These are phyloP conservation scores for Tyria jacobaeae DNA, from an alignment of 2,888 invertebrate genomes.

Conservation along the genomic window DNA sequence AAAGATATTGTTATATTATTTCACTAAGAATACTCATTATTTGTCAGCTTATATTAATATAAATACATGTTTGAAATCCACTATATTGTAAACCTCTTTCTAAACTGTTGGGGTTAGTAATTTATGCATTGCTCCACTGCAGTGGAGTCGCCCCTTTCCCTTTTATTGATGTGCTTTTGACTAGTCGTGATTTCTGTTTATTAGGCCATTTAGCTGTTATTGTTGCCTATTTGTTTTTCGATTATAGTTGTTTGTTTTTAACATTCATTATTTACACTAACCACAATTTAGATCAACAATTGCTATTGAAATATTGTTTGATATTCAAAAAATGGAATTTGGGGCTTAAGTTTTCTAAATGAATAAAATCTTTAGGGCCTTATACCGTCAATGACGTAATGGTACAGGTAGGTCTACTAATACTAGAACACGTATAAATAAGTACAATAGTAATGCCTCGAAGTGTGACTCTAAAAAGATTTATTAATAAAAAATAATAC, in stretches of 20 bases:
- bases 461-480: too few species aligned
- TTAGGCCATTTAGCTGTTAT: constrained; percentile 76
- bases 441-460: too few species aligned
- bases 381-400: too few species aligned
- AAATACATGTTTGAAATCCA: constrained; percentile 43
- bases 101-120: constrained; percentile 59
- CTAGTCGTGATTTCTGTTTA: constrained; percentile 82
- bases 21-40: too few species aligned
- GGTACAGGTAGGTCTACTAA: too few species aligned
- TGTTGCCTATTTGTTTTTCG: constrained; percentile 60
- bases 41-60: not conserved
- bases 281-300: not conserved
- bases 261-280: constrained; percentile 26
- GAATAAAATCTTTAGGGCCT: too few species aligned
- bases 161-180: constrained; percentile 83
- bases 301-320: not conserved
- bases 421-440: too few species aligned
- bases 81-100: constrained; percentile 43
- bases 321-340: too few species aligned
- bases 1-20: too few species aligned
- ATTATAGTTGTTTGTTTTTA: constrained; percentile 44
- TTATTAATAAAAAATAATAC: too few species aligned
- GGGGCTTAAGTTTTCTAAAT: too few species aligned
- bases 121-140: constrained; percentile 71
- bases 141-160: constrained; percentile 62